Evolutionary conservation across 2,888 invertebrate species (phyloP), one percentile per base, ranked within the genome.

Genomic region (Enchytraeus crypticus): DNA sequence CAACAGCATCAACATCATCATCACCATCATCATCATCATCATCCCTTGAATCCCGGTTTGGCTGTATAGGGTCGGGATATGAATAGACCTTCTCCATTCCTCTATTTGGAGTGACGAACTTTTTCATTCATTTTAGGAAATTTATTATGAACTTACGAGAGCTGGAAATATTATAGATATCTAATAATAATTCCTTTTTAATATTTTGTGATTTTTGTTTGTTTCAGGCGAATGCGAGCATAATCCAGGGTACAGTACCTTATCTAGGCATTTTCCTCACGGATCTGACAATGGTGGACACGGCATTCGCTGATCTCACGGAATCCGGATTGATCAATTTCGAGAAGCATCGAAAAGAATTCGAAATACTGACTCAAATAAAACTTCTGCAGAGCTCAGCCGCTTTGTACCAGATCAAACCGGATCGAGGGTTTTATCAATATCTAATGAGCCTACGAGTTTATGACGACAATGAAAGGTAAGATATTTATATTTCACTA

Each of bases 191-290:
- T n/a, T n/a, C n/a, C n/a, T n/a, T n/a, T n/a, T n/a, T n/a, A n/a
- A n/a, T n/a, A n/a, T n/a, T n/a, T n/a, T n/a, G n/a, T n/a, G n/a
- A n/a, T n/a, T n/a, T n/a, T n/a, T n/a, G n/a, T n/a, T n/a, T n/a
- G n/a, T n/a, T n/a, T n/a, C n/a, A n/a, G n/a, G 29, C 51, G 58
- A 53, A 8, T 5, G 2, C 27, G 23, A 51, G 43, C 0, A 49
- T 47, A 11, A 62, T 62, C n/a, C 59, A 60, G 26, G 96, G 96
- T 21, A 96, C 96, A 2, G 92, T 97, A 74, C 98, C 98, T 18
- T 98, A 96, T 77, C 82, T 98, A 65, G 97, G 97, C 30, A 97
- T 96, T 3, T 98, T 98, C 80, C 83, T 98, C 60, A 98, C 97
- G 2, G 98, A 98, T 81, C 85, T 98, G 67, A 96, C 95, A 1